phyloP scores from a whole-genome alignment of 2,113 vertebrate genomes.

The Cephalophus harveyi region DNA sequence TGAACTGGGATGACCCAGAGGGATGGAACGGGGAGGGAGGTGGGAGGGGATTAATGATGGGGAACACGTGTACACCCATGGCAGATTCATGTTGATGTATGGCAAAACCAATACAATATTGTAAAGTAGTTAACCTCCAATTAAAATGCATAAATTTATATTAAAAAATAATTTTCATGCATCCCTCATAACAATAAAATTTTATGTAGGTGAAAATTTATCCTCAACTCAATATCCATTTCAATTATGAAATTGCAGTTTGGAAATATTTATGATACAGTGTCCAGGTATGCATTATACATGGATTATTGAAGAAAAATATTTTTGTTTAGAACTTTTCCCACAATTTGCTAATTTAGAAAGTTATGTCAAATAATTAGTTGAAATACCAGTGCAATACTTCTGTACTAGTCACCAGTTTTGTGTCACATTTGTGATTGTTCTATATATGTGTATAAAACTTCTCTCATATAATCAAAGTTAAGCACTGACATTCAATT shows the following conservation, averaged over 20 bases:
- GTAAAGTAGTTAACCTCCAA: too few relatives aligned
- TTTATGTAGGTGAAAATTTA: background rate
- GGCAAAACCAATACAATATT: too few relatives aligned
- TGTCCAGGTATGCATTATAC: background rate
- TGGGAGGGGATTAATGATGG: too few relatives aligned
- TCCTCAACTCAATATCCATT: background rate
- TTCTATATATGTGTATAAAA: background rate
- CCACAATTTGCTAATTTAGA: background rate
- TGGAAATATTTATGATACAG: background rate
- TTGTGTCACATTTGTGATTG: background rate
- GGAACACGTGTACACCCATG: too few relatives aligned
- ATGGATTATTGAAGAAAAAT: background rate
- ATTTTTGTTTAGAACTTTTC: background rate
- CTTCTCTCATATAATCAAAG: background rate
- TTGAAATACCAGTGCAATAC: background rate
- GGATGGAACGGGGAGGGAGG: too few relatives aligned
- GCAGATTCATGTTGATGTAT: too few relatives aligned
- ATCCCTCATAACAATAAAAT: background rate
- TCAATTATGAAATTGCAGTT: background rate
- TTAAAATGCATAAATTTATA: too few relatives aligned
- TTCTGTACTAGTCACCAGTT: background rate
- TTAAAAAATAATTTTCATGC: background rate
- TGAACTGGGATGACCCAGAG: too few relatives aligned
- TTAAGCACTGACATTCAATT: background rate
- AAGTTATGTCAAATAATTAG: background rate